Base-by-base conservation (phyloP, 2,888 invertebrate species). In the Hydropsyche betteni region DNA sequence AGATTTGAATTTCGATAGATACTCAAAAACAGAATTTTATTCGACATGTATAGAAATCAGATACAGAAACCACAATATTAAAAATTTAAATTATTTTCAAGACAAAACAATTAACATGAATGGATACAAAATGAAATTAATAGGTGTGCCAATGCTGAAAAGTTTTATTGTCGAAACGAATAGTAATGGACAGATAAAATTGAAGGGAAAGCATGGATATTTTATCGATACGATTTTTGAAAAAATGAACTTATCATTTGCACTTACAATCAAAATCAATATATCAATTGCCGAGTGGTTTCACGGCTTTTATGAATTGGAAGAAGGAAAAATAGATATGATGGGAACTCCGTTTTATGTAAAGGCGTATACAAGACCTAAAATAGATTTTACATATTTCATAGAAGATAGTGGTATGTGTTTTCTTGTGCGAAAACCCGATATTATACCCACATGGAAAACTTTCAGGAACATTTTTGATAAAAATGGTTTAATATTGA, bases 181-280 rank as follows among this genome's bases (percentile, higher is more conserved):
- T 4, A 74, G 68, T 1, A 74, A 80, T 12, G 78, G 79, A 0
- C 5, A 79, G 0, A 12, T 71, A 3, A 72, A 64, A 0, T 7
- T 84, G 0, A 74, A 76, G 1, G 84, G 85, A 14, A 83, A 83
- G 14, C 84, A 84, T 75, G 85, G 84, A 3, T 75, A 80, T 75
- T 75, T 84, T 0, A 77, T 83, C 4, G 76, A 75, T 0, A 10
- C 82, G 38, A 58, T 85, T 7, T 80, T 82, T 0, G 77, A 80
- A 55, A 80, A 80, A 50, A 82, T 85, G 82, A 85, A 85, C 77
- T 85, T 85, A 36, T 81, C 80, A 5, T 76, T 84, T n/a, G 77
- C 77, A 2, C 75, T 86, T 64, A 73, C n/a, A 55, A 52, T 55
- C 4, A 24, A 12, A 72, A 58, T 4, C 6, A 38, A 44, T 38